phyloP scores from a whole-genome alignment of 2,888 invertebrate species.

The Caenorhabditis sp. region DNA sequence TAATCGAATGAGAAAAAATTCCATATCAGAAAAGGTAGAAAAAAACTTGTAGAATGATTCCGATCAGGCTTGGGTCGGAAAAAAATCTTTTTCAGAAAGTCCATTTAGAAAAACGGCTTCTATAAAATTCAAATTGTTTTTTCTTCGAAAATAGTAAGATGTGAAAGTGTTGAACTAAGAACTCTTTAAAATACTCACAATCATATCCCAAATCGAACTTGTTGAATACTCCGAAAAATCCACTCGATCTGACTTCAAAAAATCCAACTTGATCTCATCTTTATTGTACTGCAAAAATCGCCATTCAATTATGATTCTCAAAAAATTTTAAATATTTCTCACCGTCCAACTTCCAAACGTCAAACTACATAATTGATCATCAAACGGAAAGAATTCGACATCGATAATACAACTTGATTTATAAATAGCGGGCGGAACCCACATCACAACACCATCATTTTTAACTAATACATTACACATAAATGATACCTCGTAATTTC shows the following conservation, averaged over 20 bases:
- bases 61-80: no score
- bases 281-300: slow-evolving; percentile 62
- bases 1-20: no score
- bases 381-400: slow-evolving; percentile 71
- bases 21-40: no score
- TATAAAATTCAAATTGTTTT: background rate
- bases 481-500: slow-evolving; percentile 98
- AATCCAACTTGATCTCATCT: slow-evolving; percentile 78
- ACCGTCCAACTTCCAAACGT: slow-evolving; percentile 96
- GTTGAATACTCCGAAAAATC: slow-evolving; percentile 57
- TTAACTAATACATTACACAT: slow-evolving; percentile 98
- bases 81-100: no score
- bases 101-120: no score
- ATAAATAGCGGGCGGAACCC: slow-evolving; percentile 99
- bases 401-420: slow-evolving; percentile 95
- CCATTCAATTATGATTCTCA: background rate
- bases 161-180: no score
- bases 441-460: slow-evolving; percentile 85
- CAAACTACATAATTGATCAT: slow-evolving; percentile 92
- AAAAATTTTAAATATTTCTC: slow-evolving; percentile 1
- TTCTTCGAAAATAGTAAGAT: background rate
- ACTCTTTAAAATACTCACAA: slow-evolving; percentile 72
- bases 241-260: slow-evolving; percentile 83
- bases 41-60: no score
- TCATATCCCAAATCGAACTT: slow-evolving; percentile 98